phyloP scores from a whole-genome alignment of 2,797 vertebrate species.

The Melanotaenia boesemani region DNA sequence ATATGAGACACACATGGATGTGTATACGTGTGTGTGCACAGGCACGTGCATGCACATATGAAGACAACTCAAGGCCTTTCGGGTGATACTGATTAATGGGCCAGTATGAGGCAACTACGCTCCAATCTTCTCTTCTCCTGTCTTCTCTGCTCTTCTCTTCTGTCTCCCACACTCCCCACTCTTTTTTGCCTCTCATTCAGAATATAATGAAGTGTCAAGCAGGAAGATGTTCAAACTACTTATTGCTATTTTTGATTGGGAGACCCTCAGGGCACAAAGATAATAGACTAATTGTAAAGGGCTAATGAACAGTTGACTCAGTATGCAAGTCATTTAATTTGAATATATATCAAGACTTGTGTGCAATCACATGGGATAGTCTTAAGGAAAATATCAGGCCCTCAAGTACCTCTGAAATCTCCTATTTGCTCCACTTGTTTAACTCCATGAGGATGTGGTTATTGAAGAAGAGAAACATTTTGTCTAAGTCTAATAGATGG shows the following conservation, averaged over 20 bases:
- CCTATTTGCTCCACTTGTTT: conserved; percentile 36
- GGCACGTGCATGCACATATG: conserved; percentile 45
- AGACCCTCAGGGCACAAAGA: conserved; percentile 56
- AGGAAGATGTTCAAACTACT: conserved; percentile 60
- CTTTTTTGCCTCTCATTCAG: conserved; percentile 13
- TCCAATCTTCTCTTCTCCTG: conserved; percentile 65
- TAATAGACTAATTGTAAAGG: conserved; percentile 57
- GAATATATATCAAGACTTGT: conserved; percentile 30
- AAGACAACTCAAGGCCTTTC: conserved; percentile 75
- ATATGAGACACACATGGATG: conserved; percentile 57
- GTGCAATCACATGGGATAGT: conserved; percentile 25
- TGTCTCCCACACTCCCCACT: conserved; percentile 18
- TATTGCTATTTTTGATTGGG: conserved; percentile 55
- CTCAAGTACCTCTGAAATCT: conserved; percentile 15
- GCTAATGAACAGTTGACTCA: conserved; percentile 43
- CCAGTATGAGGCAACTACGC: conserved; percentile 52
- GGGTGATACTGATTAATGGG: conserved; percentile 79
- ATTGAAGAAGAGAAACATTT: not conserved
- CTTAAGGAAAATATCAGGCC: not conserved
- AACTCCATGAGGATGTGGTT: conserved; percentile 6
- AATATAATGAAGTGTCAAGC: conserved; percentile 57
- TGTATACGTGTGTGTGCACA: conserved; percentile 31
- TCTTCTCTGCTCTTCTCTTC: conserved; percentile 44
- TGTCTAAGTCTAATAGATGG: conserved; percentile 10
- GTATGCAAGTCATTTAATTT: conserved; percentile 20